A percentile compares a stretch with the other conserved stretches of the same genome.
Conservation (phyloP, 37 sponge, comb jelly and placozoan genomes). For the Aphrocallistes beatrix region DNA sequence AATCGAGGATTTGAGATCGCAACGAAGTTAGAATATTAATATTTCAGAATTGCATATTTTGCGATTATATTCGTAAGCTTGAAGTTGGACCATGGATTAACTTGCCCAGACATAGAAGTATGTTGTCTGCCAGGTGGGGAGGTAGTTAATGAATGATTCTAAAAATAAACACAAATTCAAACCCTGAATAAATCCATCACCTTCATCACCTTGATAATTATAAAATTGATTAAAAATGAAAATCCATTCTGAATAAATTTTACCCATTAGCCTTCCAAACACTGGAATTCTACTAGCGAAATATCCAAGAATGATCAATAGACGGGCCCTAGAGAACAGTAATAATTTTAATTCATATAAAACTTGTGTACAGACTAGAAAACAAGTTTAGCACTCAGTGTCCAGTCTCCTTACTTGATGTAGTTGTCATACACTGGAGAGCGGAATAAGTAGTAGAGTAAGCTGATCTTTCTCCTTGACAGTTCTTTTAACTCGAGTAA, state of each 20-base stretch:
- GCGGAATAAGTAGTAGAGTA: neutral
- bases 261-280: neutral
- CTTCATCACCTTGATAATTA: neutral
- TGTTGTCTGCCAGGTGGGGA: slow-evolving; percentile 4
- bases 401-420: slow-evolving; percentile 8
- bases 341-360: neutral
- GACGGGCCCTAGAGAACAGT: neutral
- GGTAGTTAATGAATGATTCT: neutral
- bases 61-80: too few species aligned
- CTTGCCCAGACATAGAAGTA: neutral
- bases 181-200: neutral
- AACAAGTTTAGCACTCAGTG: neutral
- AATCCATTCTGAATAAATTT: too few species aligned
- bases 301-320: neutral
- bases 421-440: slow-evolving; percentile 11
- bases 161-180: too few species aligned
- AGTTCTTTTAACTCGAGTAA: neutral
- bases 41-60: too few species aligned
- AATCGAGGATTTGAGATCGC: too few species aligned
- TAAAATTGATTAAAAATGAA: neutral
- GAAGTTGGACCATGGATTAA: too few species aligned
- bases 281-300: neutral
- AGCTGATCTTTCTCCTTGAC: neutral
- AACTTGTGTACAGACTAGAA: neutral
- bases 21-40: too few species aligned